Base-by-base conservation (phyloP, 1,140 invertebrate genomes). In the Triops cancriformis region DNA sequence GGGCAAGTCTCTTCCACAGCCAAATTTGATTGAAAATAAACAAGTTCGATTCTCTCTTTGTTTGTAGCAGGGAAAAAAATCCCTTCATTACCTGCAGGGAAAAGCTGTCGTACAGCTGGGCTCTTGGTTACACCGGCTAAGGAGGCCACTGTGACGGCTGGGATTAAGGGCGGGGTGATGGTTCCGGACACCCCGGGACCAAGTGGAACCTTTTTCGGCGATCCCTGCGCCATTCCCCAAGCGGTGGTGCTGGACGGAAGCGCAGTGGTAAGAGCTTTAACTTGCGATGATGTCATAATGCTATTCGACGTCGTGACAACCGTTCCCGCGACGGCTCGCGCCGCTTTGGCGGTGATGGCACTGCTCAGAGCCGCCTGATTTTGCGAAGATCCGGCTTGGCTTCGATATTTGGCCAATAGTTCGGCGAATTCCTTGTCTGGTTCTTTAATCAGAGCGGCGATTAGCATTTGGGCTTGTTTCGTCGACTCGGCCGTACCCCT, bases 401-500 rank as follows among this genome's bases (percentile, higher is more conserved):
- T 78, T 79, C 90, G 90, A 26, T 88, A 86, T 85, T 92, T 88
- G 80, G 91, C 89, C 81, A 97, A 84, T 85, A 97, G 90, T 84
- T 94, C 92, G 79, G 90, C 84, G 80, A 97, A 91, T 84, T 98
- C 95, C 9, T 93, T 93, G 78, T 98, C 95, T 6, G 95, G 93
- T 86, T 98, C 95, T 84, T 95, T 93, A 79, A 97, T 94, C 74
- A 98, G 87, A 18, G 93, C 89, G 64, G 91, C 88, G 78, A 98
- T 98, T 76, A 97, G 87, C 77, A 88, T 88, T 82, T 95, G 91
- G 73, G 96, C 96, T 84, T 96, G 93, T 83, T 93, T 93, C 3
- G 93, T 96, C 0, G 94, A 92, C 80, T 98, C 96, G 23, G 90
- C 88, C n/a, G 93, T 91, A 73, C 96, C 96, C 85, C 92, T 92